Evolutionary conservation across 2,888 invertebrate genomes (phyloP).

Genomic region (Gasteruption jaculator): DNA sequence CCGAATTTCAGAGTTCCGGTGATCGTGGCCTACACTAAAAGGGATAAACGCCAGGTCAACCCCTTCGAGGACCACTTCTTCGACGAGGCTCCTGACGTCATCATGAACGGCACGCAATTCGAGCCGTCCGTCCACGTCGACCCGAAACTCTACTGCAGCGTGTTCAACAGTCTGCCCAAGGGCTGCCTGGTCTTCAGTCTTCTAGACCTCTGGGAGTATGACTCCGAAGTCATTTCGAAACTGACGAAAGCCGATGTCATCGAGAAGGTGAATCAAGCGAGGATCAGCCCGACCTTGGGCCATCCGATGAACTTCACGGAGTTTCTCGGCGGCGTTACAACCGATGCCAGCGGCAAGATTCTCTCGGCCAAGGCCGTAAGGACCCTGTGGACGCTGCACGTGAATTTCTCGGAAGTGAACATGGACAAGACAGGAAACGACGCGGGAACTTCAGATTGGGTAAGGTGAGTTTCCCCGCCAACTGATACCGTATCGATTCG

Average conservation of each 20-base stretch:
- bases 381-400: constrained; percentile 62
- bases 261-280: constrained; percentile 57
- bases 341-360: constrained; percentile 61
- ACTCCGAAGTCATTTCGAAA: constrained; percentile 54
- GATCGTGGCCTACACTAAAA: constrained; percentile 24
- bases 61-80: constrained; percentile 40
- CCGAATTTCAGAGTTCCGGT: constrained; percentile 47
- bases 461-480: constrained; percentile 52
- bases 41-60: constrained; percentile 27
- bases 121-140: constrained; percentile 60
- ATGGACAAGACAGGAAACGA: constrained; percentile 65
- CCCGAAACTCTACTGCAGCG: constrained; percentile 60
- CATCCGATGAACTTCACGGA: constrained; percentile 62
- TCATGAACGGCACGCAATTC: constrained; percentile 36
- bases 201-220: constrained; percentile 68
- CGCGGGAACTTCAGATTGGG: constrained; percentile 74
- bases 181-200: constrained; percentile 65
- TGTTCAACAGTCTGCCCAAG: constrained; percentile 59
- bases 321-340: constrained; percentile 60
- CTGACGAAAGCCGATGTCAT: constrained; percentile 62
- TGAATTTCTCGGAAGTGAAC: constrained; percentile 66
- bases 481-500: too few species aligned
- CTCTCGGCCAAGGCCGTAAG: constrained; percentile 62
- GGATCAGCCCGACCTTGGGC: constrained; percentile 62
- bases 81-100: constrained; percentile 31